Conservation (phyloP, 2,888 invertebrate genomes). For the Agrochola circellaris region DNA sequence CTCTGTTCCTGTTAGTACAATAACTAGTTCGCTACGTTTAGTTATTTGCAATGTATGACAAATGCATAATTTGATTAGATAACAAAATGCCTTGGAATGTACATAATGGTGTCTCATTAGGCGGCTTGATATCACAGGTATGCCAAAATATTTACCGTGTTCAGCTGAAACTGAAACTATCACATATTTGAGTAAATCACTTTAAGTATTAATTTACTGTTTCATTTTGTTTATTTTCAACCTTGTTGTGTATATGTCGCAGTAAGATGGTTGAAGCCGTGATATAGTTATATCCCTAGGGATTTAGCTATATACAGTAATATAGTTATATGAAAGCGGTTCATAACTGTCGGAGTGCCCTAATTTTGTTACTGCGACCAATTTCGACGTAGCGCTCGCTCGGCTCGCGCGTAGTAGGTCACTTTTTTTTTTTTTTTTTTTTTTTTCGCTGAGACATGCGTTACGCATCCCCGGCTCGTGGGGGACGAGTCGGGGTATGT, state of each 20-base stretch:
- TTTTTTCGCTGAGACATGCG: too few relatives aligned
- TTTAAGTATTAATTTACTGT: conserved; percentile 15
- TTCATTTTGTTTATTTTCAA: not conserved
- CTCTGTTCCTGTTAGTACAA: conserved; percentile 31
- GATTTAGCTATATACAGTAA: too few relatives aligned
- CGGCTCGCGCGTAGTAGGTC: too few relatives aligned
- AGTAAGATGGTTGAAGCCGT: too few relatives aligned
- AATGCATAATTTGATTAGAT: conserved; percentile 78
- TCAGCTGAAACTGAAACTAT: conserved; percentile 29
- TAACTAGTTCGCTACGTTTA: conserved; percentile 57
- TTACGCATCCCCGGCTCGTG: too few relatives aligned
- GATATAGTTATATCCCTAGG: too few relatives aligned
- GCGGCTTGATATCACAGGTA: conserved; percentile 57
- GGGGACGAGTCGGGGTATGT: too few relatives aligned
- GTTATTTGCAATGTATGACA: conserved; percentile 73
- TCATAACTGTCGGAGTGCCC: too few relatives aligned
- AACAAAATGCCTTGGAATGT: conserved; percentile 58
- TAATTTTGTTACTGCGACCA: too few relatives aligned
- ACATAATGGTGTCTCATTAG: conserved; percentile 39
- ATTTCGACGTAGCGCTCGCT: too few relatives aligned
- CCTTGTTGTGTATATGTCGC: not conserved
- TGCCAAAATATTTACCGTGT: conserved; percentile 65
- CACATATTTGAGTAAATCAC: conserved; percentile 31
- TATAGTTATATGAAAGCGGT: too few relatives aligned
- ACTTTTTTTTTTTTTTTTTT: too few relatives aligned